Conservation (phyloP, 2,113 vertebrate species). For the Anguilla rostrata region DNA sequence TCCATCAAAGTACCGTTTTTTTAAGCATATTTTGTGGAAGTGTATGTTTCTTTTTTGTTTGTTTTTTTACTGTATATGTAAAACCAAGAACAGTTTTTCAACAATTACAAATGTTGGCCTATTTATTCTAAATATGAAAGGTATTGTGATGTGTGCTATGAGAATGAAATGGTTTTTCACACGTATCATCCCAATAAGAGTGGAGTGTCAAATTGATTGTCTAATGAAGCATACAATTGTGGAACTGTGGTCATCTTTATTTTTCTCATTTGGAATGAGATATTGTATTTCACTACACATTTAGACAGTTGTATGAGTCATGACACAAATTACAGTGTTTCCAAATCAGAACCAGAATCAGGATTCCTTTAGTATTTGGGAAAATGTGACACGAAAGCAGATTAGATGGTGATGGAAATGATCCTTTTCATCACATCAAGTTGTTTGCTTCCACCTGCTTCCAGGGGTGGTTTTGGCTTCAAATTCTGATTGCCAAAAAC, state of each 20-base stretch:
- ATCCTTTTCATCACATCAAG: not conserved
- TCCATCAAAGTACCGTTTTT: not conserved
- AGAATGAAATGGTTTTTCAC: not conserved
- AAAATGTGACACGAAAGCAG: too few relatives aligned
- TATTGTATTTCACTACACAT: not conserved
- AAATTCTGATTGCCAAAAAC: too few relatives aligned
- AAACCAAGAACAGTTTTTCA: not conserved
- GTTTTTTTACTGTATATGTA: not conserved
- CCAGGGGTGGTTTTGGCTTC: too few relatives aligned
- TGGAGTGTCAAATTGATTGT: not conserved
- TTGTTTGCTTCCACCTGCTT: not conserved
- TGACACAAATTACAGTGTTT: not conserved
- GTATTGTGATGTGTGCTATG: not conserved
- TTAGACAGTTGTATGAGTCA: not conserved
- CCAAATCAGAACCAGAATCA: not conserved
- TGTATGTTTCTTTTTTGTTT: too few relatives aligned
- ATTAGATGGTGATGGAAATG: too few relatives aligned
- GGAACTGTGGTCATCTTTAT: not conserved
- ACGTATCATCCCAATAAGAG: not conserved
- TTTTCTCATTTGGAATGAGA: slow-evolving; percentile 10
- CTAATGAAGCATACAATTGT: not conserved
- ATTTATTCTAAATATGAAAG: not conserved
- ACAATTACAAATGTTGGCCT: not conserved
- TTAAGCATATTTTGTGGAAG: not conserved
- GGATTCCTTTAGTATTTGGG: too few relatives aligned